Evolutionary conservation across 2,888 invertebrate species (phyloP).

Genomic region (Mythimna ferrago): DNA sequence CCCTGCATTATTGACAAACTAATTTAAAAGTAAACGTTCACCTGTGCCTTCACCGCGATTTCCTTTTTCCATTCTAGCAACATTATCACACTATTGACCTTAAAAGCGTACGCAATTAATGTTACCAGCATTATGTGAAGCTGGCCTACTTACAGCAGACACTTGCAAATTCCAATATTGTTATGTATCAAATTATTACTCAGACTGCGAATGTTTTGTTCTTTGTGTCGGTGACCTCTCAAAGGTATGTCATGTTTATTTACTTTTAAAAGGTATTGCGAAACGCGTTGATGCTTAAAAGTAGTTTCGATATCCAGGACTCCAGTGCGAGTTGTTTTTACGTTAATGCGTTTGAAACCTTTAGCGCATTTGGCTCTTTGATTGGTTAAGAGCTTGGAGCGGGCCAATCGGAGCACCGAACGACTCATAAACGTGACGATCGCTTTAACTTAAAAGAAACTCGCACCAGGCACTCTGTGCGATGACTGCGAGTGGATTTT

Average conservation of each 20-base stretch:
- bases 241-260: conserved; percentile 51
- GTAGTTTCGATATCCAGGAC: neutral
- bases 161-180: conserved; percentile 73
- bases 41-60: conserved; percentile 26
- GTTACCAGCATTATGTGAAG: conserved; percentile 49
- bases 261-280: conserved; percentile 51
- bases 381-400: too few relatives aligned
- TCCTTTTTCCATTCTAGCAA: conserved; percentile 37
- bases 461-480: too few relatives aligned
- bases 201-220: conserved; percentile 62
- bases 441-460: too few relatives aligned
- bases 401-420: too few relatives aligned
- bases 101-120: conserved; percentile 47
- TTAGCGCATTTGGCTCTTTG: too few relatives aligned
- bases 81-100: conserved; percentile 55
- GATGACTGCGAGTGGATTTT: too few relatives aligned
- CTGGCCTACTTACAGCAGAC: conserved; percentile 72
- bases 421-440: too few relatives aligned
- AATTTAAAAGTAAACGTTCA: conserved; percentile 28
- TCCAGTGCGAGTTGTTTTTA: too few relatives aligned
- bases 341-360: too few relatives aligned
- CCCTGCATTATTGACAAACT: neutral
- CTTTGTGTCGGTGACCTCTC: conserved; percentile 63
- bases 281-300: conserved; percentile 21
- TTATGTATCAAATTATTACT: conserved; percentile 69